These are phyloP conservation scores for Dynastes maya DNA, from an alignment of 2,888 invertebrate genomes.

Conservation along the genomic window DNA sequence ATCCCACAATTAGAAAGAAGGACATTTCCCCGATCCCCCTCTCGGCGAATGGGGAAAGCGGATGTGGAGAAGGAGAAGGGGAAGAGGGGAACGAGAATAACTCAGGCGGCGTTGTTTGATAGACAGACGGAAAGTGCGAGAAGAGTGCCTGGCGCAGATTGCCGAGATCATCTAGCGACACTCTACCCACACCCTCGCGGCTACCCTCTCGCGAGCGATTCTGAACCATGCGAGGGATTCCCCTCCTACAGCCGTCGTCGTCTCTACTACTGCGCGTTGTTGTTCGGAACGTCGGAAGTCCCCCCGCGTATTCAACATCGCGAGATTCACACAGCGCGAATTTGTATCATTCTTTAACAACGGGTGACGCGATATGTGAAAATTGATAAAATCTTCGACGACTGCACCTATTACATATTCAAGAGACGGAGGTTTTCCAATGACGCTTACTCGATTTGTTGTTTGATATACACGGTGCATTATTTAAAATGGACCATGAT, in stretches of 20 bases:
- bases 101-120: conserved; percentile 57
- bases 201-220: conserved; percentile 18
- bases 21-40: neutral
- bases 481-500: too few relatives aligned
- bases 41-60: neutral
- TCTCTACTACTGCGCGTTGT: conserved; percentile 17
- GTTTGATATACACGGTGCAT: conserved; percentile 2
- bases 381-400: conserved; percentile 52
- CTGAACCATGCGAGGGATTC: conserved; percentile 12
- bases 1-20: conserved; percentile 48
- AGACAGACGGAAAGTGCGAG: conserved; percentile 56
- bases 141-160: conserved; percentile 60
- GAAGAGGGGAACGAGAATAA: conserved; percentile 40
- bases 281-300: neutral
- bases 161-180: conserved; percentile 61
- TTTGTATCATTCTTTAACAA: conserved; percentile 49
- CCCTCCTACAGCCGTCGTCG: conserved; percentile 3
- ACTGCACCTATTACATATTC: conserved; percentile 46
- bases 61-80: conserved; percentile 12
- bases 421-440: conserved; percentile 28
- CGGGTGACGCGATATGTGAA: conserved; percentile 53
- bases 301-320: conserved; percentile 4
- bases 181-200: conserved; percentile 53
- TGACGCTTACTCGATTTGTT: conserved; percentile 6
- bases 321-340: conserved; percentile 24